A percentile compares a stretch with the other conserved stretches of the same genome.
Conservation (phyloP, 2,113 vertebrate genomes). For the Thalassoma bifasciatum region DNA sequence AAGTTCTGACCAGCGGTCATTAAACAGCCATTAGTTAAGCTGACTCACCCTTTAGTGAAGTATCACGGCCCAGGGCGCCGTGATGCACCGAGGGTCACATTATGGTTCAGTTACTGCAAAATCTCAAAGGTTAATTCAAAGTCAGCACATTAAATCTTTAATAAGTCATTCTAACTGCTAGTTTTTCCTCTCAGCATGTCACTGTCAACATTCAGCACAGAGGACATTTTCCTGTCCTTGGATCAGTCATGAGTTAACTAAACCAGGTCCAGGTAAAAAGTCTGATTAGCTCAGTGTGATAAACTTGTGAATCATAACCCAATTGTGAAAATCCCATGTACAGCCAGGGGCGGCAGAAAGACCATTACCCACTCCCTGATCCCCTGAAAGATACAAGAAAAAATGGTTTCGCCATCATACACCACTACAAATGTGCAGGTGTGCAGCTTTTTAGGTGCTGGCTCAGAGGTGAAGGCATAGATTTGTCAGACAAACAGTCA, state of each 20-base stretch:
- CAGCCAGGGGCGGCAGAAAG: slow-evolving; percentile 16
- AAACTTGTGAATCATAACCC: slow-evolving; percentile 37
- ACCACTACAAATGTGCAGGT: slow-evolving; percentile 4
- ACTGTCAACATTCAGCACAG: slow-evolving; percentile 24
- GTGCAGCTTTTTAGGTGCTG: slow-evolving; percentile 20
- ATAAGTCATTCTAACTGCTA: slow-evolving; percentile 55
- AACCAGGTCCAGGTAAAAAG: slow-evolving; percentile 16
- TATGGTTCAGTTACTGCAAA: slow-evolving; percentile 27
- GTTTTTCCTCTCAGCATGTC: slow-evolving; percentile 14
- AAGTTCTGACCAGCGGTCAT: slow-evolving; percentile 36
- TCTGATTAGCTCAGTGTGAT: slow-evolving; percentile 38
- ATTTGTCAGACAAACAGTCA: slow-evolving; percentile 5
- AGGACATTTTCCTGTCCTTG: slow-evolving; percentile 24
- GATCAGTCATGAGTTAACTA: slow-evolving; percentile 37
- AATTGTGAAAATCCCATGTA: slow-evolving; percentile 40
- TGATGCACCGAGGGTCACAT: slow-evolving; percentile 40
- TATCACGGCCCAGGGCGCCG: slow-evolving; percentile 17
- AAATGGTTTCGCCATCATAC: neutral
- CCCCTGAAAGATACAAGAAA: neutral
- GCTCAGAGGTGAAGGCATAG: slow-evolving; percentile 24
- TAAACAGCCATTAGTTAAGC: slow-evolving; percentile 42
- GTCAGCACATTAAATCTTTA: slow-evolving; percentile 45
- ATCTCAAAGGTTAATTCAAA: slow-evolving; percentile 65
- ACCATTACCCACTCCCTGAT: neutral
- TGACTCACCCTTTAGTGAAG: slow-evolving; percentile 57